phyloP scores from a whole-genome alignment of 2,888 invertebrate genomes.

The Capitulum mitella region DNA sequence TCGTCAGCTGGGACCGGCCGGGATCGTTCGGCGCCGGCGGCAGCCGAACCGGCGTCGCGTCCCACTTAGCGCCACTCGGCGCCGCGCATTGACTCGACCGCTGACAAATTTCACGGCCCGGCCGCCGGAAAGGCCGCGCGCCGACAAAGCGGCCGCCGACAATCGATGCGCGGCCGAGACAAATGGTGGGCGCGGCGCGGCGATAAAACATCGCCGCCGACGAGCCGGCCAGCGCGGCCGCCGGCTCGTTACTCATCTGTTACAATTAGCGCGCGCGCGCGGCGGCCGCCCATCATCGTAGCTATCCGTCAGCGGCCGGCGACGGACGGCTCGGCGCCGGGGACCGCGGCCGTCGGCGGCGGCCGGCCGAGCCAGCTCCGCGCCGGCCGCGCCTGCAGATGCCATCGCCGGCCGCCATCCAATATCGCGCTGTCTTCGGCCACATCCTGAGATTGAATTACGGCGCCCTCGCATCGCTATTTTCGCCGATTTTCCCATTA shows the following conservation, averaged over 20 bases:
- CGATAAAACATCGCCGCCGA: background rate
- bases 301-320: background rate
- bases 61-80: background rate
- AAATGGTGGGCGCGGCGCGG: background rate
- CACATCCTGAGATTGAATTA: background rate
- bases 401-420: background rate
- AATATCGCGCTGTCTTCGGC: background rate
- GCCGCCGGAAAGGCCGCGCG: background rate
- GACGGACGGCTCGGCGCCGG: background rate
- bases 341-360: background rate
- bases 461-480: slow-evolving; percentile 12
- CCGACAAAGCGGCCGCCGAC: background rate
- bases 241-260: no score
- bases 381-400: background rate
- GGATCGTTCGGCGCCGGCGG: background rate
- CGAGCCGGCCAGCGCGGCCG: background rate
- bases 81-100: background rate
- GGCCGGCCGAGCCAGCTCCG: background rate
- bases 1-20: no score
- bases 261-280: no score
- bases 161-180: background rate
- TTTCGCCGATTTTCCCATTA: slow-evolving; percentile 21
- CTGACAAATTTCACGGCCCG: background rate
- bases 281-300: no score
- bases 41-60: background rate